A percentile compares a stretch with the other conserved stretches of the same genome.
phyloP scores from a whole-genome alignment of 2,797 vertebrate genomes.

The Nannoperca australis region DNA sequence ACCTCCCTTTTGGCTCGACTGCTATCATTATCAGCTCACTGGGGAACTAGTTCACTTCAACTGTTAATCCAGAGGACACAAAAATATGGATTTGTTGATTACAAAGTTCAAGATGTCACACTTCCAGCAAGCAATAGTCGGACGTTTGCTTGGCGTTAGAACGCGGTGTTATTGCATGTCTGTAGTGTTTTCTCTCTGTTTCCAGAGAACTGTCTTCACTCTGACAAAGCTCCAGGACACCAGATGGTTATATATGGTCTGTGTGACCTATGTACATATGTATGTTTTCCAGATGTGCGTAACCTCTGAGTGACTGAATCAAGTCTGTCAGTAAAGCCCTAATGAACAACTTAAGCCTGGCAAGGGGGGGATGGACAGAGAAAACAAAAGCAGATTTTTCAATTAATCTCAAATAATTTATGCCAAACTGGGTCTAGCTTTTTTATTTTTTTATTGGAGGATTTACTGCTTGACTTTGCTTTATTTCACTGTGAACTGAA shows the following conservation, averaged over 20 bases:
- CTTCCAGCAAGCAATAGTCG: too few relatives aligned
- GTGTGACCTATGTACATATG: conserved; percentile 11
- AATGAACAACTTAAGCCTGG: conserved; percentile 7
- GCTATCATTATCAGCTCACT: conserved; percentile 35
- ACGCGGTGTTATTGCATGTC: conserved; percentile 1
- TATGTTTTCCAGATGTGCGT: conserved; percentile 76
- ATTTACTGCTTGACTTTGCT: background rate
- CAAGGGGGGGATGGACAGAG: background rate
- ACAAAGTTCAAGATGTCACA: background rate
- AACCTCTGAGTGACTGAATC: conserved; percentile 37
- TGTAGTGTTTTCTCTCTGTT: conserved; percentile 39
- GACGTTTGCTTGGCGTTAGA: too few relatives aligned
- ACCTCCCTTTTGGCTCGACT: conserved; percentile 31
- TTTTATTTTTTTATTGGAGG: background rate
- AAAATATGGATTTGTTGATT: conserved; percentile 17
- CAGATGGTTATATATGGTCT: conserved; percentile 60
- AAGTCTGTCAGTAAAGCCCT: conserved; percentile 50
- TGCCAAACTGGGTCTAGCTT: background rate
- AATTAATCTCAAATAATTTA: background rate
- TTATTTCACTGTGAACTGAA: background rate
- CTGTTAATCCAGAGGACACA: conserved; percentile 2
- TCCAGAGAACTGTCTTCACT: conserved; percentile 59
- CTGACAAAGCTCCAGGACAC: conserved; percentile 44
- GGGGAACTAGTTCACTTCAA: conserved; percentile 26
- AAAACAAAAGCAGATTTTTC: background rate